These are phyloP conservation scores for Brachypalpus laphriformis DNA, from an alignment of 2,888 invertebrate species.

Conservation along the genomic window DNA sequence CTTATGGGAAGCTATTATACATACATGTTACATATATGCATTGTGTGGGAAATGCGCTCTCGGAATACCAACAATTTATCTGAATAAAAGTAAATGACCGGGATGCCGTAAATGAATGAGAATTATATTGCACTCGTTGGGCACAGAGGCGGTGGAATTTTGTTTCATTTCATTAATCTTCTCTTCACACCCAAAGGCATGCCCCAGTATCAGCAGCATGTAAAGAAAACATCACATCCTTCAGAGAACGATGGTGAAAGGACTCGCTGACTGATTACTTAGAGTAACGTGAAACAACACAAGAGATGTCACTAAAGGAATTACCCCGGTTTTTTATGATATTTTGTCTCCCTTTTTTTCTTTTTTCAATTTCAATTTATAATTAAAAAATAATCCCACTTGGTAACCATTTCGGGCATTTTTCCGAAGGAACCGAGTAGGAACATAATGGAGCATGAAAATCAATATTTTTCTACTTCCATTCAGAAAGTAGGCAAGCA, in stretches of 20 bases:
- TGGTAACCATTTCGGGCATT: constrained; percentile 46
- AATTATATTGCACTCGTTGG: constrained; percentile 51
- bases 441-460: constrained; percentile 55
- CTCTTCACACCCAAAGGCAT: constrained; percentile 57
- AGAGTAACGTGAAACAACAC: constrained; percentile 51
- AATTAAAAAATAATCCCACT: constrained; percentile 68
- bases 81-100: constrained; percentile 65
- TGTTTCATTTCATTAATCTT: constrained; percentile 67
- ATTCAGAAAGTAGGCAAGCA: constrained; percentile 46
- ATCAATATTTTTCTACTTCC: constrained; percentile 58
- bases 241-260: constrained; percentile 29
- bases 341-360: neutral
- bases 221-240: constrained; percentile 47
- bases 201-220: constrained; percentile 31
- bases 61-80: constrained; percentile 22
- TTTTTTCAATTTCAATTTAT: constrained; percentile 61
- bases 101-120: constrained; percentile 52
- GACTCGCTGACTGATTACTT: constrained; percentile 56
- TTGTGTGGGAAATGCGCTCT: neutral
- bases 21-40: neutral
- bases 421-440: constrained; percentile 34
- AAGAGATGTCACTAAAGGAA: constrained; percentile 60
- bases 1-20: neutral
- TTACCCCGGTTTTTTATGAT: constrained; percentile 43
- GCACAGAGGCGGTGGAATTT: constrained; percentile 46